Percentiles rank a stretch among this genome's conserved stretches.
Evolutionary conservation across 2,113 vertebrate genomes (phyloP).

Genomic region (Prionailurus viverrinus): DNA sequence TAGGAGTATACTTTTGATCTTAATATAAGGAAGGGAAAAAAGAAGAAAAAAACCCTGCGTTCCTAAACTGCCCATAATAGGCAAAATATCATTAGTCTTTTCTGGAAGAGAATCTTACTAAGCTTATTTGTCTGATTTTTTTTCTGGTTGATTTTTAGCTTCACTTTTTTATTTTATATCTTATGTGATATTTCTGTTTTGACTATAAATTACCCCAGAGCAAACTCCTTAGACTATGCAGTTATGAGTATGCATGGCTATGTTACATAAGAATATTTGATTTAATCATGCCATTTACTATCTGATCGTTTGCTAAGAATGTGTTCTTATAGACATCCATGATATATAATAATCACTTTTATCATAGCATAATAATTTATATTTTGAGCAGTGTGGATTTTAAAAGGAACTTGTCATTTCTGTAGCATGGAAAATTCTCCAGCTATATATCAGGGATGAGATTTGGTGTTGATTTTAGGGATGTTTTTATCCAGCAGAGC

Average conservation of each 20-base stretch:
- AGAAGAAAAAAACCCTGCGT: background rate
- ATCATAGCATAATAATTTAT: constrained; percentile 23
- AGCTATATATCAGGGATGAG: background rate
- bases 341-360: background rate
- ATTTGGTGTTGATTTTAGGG: constrained; percentile 31
- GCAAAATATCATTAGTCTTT: constrained; percentile 69
- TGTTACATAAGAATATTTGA: constrained; percentile 39
- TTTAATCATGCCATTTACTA: constrained; percentile 46
- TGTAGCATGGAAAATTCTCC: constrained; percentile 9
- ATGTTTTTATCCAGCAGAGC: background rate
- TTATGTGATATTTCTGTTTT: constrained; percentile 49
- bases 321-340: background rate
- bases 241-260: background rate
- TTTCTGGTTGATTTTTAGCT: constrained; percentile 63
- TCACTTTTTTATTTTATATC: constrained; percentile 57
- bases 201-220: constrained; percentile 17
- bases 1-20: constrained; percentile 75
- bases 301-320: constrained; percentile 39
- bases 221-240: constrained; percentile 36
- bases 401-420: constrained; percentile 43
- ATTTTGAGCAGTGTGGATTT: constrained; percentile 24
- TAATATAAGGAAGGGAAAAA: constrained; percentile 46
- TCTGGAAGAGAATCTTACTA: constrained; percentile 69
- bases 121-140: constrained; percentile 62
- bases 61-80: constrained; percentile 61